Evolutionary conservation across 2,888 invertebrate species (phyloP).

Genomic region (Euzophera pinguis): DNA sequence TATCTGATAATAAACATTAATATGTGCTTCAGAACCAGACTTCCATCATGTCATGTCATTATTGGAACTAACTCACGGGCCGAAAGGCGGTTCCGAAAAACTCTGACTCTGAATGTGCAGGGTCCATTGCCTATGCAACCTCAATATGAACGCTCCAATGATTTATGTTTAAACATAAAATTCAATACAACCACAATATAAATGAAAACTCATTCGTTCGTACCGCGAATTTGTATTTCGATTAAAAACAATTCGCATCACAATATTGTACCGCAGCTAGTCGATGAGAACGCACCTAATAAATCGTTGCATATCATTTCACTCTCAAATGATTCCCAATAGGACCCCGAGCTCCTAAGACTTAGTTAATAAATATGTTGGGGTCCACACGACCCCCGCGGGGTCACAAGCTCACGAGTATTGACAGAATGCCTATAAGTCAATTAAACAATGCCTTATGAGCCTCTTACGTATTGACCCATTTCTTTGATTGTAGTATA

Average conservation of each 20-base stretch:
- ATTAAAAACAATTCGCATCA: constrained; percentile 16
- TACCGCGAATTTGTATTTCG: constrained; percentile 4
- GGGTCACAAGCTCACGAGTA: constrained; percentile 51
- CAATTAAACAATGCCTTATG: constrained; percentile 68
- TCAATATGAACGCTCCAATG: too few relatives aligned
- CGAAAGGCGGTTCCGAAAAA: too few relatives aligned
- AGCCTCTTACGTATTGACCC: constrained; percentile 69
- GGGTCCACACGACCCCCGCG: constrained; percentile 50
- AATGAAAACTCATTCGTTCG: neutral
- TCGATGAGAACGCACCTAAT: constrained; percentile 65
- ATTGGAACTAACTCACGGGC: too few relatives aligned
- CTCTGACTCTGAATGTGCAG: too few relatives aligned
- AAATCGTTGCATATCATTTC: constrained; percentile 76
- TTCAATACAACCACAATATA: neutral
- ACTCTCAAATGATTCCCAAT: constrained; percentile 62
- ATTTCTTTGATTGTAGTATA: constrained; percentile 65
- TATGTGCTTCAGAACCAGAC: too few relatives aligned
- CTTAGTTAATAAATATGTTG: constrained; percentile 45
- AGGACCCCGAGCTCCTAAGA: constrained; percentile 46
- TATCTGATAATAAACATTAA: too few relatives aligned
- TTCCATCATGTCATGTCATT: too few relatives aligned
- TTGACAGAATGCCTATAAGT: constrained; percentile 77
- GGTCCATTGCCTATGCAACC: too few relatives aligned
- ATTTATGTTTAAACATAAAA: too few relatives aligned
- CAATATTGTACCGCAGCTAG: constrained; percentile 4